Evolutionary conservation across 2,113 vertebrate genomes (phyloP), one percentile per base, ranked within the genome.

Genomic region (Anhinga rufa): DNA sequence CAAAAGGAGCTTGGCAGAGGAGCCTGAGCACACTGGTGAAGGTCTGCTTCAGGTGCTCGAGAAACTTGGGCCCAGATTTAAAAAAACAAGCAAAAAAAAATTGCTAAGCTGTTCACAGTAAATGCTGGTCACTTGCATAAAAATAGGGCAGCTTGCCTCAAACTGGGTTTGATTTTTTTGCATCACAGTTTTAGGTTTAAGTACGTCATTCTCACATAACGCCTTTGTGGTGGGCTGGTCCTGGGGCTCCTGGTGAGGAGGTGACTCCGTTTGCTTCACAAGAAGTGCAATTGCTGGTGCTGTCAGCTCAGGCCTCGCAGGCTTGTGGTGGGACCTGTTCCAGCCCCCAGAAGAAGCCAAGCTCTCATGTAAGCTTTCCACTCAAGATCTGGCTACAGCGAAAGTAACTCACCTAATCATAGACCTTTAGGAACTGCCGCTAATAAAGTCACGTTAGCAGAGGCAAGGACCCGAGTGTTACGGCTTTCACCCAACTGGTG

Each of bases 401-500:
- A n/a, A 62, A 60, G 44, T 14, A 32, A 20, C 34, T 48, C 65
- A 24, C 31, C 31, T 58, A 22, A 7, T 10, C 1, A 0, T 4
- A 62, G 58, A 44, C 25, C 18, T 65, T 38, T 17, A 48, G 49
- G 8, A 64, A 18, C 28, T 15, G 14, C 44, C 36, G 25, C 64
- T 79, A 28, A 42, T 32, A 12, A 55, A 64, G 14, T 25, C 7
- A 15, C 3, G 0, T 38, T 42, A 66, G 46, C 60, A 34, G 74
- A n/a, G 32, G 17, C 15, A 44, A 68, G 14, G 28, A 10, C 17
- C 25, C 26, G 17, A 16, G 16, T 19, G 2, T 22, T 42, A 20
- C 0, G 1, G 49, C 61, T 54, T 84, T 55, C 32, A 49, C 32
- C 64, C 57, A 65, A 0, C 14, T 31, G 12, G 1, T 34, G 6